These are phyloP conservation scores for Lophochroa leadbeateri DNA, from an alignment of 2,113 vertebrate species.

Conservation along the genomic window DNA sequence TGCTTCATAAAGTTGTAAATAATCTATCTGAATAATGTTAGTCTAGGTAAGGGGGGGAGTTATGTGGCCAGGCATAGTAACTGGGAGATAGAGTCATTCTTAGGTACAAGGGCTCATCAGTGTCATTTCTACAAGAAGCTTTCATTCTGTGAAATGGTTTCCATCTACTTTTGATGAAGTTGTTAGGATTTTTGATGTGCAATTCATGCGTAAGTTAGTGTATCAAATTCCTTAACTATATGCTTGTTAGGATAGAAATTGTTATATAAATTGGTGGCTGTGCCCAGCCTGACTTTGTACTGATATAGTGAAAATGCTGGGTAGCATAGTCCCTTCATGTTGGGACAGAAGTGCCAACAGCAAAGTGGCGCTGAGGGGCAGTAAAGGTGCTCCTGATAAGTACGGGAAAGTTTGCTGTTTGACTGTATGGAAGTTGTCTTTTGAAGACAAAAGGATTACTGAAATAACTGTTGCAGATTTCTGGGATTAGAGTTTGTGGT, in stretches of 20 bases:
- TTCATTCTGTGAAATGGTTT: neutral
- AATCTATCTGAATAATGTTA: neutral
- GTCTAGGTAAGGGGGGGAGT: neutral
- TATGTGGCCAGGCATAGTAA: neutral
- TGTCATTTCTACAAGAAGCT: neutral
- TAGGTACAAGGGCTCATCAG: neutral
- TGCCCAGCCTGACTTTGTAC: neutral
- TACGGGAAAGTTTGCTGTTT: neutral
- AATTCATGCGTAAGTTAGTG: neutral
- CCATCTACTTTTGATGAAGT: neutral
- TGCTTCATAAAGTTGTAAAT: neutral
- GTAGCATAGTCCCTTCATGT: neutral
- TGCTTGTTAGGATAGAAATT: neutral
- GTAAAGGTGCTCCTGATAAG: neutral
- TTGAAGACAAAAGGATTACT: neutral
- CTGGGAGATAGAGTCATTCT: neutral
- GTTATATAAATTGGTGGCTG: neutral
- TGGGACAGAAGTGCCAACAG: neutral
- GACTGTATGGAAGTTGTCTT: neutral
- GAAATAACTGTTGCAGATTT: neutral
- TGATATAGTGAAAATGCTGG: neutral
- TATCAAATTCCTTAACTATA: neutral
- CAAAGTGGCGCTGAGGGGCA: neutral
- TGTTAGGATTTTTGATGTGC: neutral
- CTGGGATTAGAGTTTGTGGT: neutral